phyloP scores from a whole-genome alignment of 2,113 vertebrate genomes.

The Scalopus aquaticus region DNA sequence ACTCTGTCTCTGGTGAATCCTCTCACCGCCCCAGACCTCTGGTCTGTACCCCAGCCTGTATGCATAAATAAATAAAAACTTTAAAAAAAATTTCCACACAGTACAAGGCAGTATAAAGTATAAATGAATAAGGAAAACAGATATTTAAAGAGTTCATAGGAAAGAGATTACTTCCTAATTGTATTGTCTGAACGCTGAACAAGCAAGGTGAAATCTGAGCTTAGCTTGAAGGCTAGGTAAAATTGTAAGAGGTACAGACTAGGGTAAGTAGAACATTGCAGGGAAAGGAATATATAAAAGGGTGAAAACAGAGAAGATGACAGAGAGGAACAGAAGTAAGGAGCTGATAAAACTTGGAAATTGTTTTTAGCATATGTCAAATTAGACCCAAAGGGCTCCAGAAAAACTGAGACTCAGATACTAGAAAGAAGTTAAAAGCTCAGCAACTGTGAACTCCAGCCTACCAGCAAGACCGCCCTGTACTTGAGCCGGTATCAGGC shows the following conservation, averaged over 20 bases:
- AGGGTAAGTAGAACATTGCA: conserved; percentile 1
- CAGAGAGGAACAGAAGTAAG: background rate
- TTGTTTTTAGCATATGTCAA: conserved; percentile 21
- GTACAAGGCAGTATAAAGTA: conserved; percentile 11
- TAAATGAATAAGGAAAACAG: conserved; percentile 52
- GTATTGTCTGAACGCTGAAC: conserved; percentile 9
- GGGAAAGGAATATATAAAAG: background rate
- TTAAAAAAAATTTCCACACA: background rate
- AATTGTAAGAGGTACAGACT: background rate
- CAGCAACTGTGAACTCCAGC: conserved; percentile 20
- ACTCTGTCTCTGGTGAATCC: no score
- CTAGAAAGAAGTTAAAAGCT: conserved; percentile 25
- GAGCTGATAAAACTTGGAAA: background rate
- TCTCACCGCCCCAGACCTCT: no score
- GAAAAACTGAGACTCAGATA: conserved; percentile 1
- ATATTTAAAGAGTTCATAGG: conserved; percentile 8
- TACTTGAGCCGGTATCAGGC: background rate
- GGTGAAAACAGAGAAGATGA: background rate
- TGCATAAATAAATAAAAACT: no score
- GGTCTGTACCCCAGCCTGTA: no score
- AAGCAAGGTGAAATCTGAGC: conserved; percentile 34
- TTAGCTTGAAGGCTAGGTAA: background rate
- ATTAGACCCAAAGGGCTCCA: background rate
- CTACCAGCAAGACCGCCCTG: background rate
- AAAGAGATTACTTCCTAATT: conserved; percentile 48